Conservation (phyloP, 2,888 invertebrate genomes). For the Poecilus cupreus region DNA sequence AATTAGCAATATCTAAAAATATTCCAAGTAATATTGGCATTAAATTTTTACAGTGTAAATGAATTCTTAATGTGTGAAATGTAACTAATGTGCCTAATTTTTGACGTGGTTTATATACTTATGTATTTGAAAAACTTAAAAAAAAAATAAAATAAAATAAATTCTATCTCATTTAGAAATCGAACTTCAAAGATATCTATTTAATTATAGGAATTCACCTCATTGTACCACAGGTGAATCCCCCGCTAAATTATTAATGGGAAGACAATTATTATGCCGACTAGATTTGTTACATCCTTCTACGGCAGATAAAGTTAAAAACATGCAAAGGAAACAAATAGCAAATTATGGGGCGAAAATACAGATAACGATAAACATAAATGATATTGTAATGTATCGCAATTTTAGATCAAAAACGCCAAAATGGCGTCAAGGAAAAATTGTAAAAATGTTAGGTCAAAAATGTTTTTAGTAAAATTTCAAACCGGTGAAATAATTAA, state of each 20-base stretch:
- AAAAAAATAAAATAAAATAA: too few species aligned
- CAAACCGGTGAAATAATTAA: not conserved
- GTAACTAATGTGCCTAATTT: too few species aligned
- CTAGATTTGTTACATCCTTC: not conserved
- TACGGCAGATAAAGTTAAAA: not conserved
- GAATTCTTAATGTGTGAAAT: too few species aligned
- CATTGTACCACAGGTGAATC: not conserved
- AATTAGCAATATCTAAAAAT: too few species aligned
- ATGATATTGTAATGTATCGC: not conserved
- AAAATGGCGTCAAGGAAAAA: not conserved
- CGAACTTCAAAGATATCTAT: constrained; percentile 6
- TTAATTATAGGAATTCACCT: not conserved
- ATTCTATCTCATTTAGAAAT: too few species aligned
- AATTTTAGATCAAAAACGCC: not conserved
- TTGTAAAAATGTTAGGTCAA: not conserved
- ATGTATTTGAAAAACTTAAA: too few species aligned
- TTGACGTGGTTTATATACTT: too few species aligned
- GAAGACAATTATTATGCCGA: not conserved
- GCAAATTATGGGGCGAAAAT: not conserved
- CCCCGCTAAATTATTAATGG: constrained; percentile 7
- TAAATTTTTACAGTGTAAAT: too few species aligned
- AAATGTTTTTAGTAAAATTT: not conserved
- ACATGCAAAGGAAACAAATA: not conserved
- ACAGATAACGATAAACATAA: too few species aligned
- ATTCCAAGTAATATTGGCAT: too few species aligned